Evolutionary conservation across 2,113 vertebrate genomes (phyloP), one percentile per base, ranked within the genome.

Genomic region (Lepidothrix coronata): DNA sequence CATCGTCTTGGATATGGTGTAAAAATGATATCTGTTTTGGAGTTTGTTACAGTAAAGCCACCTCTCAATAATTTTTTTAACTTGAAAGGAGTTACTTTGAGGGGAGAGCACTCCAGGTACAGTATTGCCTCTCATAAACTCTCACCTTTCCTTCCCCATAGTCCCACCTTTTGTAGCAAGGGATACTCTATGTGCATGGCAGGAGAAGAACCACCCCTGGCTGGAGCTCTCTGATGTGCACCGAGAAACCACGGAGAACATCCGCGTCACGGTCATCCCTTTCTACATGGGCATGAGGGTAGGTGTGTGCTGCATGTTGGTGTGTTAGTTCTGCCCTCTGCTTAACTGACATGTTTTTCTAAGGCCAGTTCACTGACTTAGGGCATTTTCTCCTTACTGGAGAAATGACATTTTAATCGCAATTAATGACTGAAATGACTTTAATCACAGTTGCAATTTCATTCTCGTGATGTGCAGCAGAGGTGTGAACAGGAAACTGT

Each of bases 211-310:
- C 97, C 99, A 99, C 93, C 99, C 99, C 37, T 99, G 99, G 99
- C 95, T 99, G 73, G 99, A 99, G 98, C 99, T 99, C 28, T 99
- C 99, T 0, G 99, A 99, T 4, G 99, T 99, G 70, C 99, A 99
- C 97, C 98, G 99, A 49, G 99, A 99, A 96, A 99, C 99, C 51
- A 99, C 99, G 0, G 99, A 99, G 97, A 99, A 99, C 95, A 99
- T 99, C 96, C 98, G 99, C 2, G 99, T 99, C 96, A 99, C 99
- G 0, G 99, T 99, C 89, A 99, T 99, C 97, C 99, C 99, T 27
- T 99, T 99, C 98, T 99, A 99, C 87, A 99, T 99, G 99, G 99
- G 99, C 98, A 99, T 99, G 99, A 98, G 99, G 98, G 99, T 99
- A 88, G 71, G 98, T 82, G 35, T 43, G 27, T n/a, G 80, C 12